Conservation (phyloP, 2,113 vertebrate species). For the Puma concolor region DNA sequence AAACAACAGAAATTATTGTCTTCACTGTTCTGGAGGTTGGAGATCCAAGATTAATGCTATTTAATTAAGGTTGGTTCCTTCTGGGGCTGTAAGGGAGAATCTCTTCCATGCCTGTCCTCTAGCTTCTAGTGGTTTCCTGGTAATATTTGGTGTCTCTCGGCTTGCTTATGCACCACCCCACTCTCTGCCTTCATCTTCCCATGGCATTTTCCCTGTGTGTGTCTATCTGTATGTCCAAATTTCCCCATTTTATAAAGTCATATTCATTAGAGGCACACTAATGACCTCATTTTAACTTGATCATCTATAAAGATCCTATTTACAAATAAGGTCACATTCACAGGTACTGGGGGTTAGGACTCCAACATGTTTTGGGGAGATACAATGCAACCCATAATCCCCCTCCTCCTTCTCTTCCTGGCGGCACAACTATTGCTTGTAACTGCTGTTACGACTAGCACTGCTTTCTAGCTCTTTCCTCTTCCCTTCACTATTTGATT, state of each 20-base stretch:
- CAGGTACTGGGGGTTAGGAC: neutral
- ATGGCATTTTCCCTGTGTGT: neutral
- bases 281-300: neutral
- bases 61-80: neutral
- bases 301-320: neutral
- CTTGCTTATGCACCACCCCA: neutral
- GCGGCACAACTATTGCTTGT: neutral
- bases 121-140: neutral
- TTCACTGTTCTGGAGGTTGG: neutral
- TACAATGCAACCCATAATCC: too few relatives aligned
- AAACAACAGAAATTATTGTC: neutral
- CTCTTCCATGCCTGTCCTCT: neutral
- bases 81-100: neutral
- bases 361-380: neutral
- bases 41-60: neutral
- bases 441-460: neutral
- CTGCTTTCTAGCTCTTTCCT: neutral
- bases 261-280: neutral
- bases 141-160: too few relatives aligned
- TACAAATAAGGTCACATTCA: neutral
- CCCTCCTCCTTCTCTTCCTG: neutral
- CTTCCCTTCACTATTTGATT: neutral
- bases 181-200: neutral
- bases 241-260: neutral
- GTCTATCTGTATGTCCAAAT: neutral